Conservation (phyloP, 1,140 invertebrate species). For the Nymphalis io region DNA sequence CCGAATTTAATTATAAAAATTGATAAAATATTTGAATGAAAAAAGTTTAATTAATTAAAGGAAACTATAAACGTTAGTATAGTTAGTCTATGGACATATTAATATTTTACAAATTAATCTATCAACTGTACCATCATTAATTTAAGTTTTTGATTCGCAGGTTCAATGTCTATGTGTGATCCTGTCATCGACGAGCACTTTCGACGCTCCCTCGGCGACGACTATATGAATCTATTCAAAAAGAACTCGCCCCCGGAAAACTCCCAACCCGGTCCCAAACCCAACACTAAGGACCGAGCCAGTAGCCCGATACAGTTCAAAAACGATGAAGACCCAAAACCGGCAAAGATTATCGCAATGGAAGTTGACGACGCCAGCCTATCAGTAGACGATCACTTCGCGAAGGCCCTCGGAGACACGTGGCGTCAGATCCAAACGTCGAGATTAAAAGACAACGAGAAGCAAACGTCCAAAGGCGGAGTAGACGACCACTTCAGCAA, state of each 20-base stretch:
- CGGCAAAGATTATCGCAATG: conserved; percentile 74
- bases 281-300: conserved; percentile 76
- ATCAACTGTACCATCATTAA: background rate
- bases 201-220: conserved; percentile 93
- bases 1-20: no score
- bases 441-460: conserved; percentile 73
- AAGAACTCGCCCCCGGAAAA: conserved; percentile 78
- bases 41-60: no score
- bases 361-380: conserved; percentile 78
- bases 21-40: no score
- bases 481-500: conserved; percentile 98
- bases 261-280: conserved; percentile 69
- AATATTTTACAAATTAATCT: no score
- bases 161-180: conserved; percentile 87
- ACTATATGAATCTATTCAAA: conserved; percentile 90
- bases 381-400: conserved; percentile 97
- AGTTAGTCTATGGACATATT: no score
- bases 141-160: conserved; percentile 64
- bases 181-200: conserved; percentile 98
- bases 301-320: conserved; percentile 77
- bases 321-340: conserved; percentile 59
- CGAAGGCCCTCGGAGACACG: conserved; percentile 96
- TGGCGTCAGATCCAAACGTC: conserved; percentile 91
- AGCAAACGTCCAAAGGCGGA: conserved; percentile 48
- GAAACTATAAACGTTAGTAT: no score